Conservation (phyloP, 2,113 vertebrate species). For the Oenanthe oenanthe region DNA sequence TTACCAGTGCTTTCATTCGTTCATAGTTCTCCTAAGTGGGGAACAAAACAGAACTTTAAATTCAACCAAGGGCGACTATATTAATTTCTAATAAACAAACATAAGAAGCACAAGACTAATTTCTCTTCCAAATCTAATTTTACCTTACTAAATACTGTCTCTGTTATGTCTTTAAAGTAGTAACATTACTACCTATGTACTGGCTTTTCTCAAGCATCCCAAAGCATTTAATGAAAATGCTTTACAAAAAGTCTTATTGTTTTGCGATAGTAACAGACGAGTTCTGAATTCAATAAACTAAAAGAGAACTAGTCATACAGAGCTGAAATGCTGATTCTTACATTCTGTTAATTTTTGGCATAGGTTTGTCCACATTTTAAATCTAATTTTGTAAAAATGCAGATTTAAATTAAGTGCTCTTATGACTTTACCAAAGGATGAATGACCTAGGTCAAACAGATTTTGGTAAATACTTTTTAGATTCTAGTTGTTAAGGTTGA, state of each 20-base stretch:
- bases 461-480: background rate
- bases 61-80: background rate
- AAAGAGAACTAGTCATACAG: background rate
- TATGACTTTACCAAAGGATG: background rate
- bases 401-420: background rate
- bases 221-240: background rate
- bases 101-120: background rate
- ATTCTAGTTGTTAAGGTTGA: background rate
- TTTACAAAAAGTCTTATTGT: background rate
- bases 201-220: background rate
- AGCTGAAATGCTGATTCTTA: background rate
- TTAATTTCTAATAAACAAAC: background rate
- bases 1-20: slow-evolving; percentile 88
- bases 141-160: background rate
- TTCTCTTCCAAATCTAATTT: background rate
- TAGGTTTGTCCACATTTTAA: background rate
- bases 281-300: background rate
- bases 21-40: slow-evolving; percentile 91
- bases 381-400: background rate
- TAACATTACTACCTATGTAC: background rate
- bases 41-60: background rate
- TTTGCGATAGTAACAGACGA: background rate
- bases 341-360: background rate
- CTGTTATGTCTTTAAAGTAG: background rate
- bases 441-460: background rate